These are phyloP conservation scores for Holacanthus passer DNA, from an alignment of 2,113 vertebrate genomes.

Conservation along the genomic window DNA sequence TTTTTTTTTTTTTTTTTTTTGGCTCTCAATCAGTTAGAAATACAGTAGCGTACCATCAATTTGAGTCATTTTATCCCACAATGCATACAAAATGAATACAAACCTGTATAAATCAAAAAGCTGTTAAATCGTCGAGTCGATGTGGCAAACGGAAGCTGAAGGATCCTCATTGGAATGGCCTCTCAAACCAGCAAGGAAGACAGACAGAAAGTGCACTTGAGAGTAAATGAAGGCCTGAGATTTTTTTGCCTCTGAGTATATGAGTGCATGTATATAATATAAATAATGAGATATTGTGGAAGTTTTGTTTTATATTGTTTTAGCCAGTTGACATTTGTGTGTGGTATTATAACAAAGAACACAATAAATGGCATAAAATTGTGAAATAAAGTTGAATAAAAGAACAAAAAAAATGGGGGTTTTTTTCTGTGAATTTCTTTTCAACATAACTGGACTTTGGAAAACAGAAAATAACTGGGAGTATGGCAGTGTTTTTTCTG, in stretches of 20 bases:
- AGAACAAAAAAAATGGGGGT: not conserved
- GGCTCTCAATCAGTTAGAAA: not conserved
- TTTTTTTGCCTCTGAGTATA: constrained; percentile 69
- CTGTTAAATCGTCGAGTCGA: constrained; percentile 9
- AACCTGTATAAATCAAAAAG: constrained; percentile 11
- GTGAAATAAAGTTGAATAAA: constrained; percentile 80
- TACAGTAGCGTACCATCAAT: not conserved
- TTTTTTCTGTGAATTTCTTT: not conserved
- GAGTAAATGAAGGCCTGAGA: constrained; percentile 47
- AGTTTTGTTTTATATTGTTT: constrained; percentile 85
- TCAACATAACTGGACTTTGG: not conserved
- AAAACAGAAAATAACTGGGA: too few relatives aligned
- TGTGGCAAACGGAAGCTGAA: constrained; percentile 26
- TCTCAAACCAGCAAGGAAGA: constrained; percentile 48
- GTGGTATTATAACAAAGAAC: constrained; percentile 78
- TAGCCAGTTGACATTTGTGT: constrained; percentile 82
- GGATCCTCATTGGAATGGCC: constrained; percentile 66
- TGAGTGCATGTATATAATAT: constrained; percentile 84
- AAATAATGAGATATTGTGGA: constrained; percentile 81
- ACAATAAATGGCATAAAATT: constrained; percentile 78
- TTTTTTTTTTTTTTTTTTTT: too few relatives aligned
- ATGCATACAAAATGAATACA: constrained; percentile 1
- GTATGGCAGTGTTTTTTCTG: too few relatives aligned
- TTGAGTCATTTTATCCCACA: constrained; percentile 5
- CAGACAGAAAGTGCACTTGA: constrained; percentile 68